phyloP scores from a whole-genome alignment of 2,888 invertebrate species.

The Hyposoter didymator region DNA sequence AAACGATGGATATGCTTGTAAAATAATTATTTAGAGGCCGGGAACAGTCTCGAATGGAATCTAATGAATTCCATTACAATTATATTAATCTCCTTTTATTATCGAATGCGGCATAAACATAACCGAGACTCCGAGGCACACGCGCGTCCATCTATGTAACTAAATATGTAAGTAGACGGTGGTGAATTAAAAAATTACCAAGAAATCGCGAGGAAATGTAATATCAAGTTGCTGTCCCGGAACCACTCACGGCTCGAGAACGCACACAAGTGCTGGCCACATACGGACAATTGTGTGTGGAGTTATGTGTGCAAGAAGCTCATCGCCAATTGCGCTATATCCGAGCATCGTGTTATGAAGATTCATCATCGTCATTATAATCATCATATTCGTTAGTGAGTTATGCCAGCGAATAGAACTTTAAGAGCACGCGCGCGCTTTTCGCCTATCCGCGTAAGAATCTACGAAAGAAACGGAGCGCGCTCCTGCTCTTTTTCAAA shows the following conservation, averaged over 20 bases:
- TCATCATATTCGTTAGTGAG: constrained; percentile 66
- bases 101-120: constrained; percentile 45
- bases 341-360: constrained; percentile 54
- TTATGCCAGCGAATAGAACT: constrained; percentile 32
- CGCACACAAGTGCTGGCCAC: neutral
- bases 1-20: constrained; percentile 18
- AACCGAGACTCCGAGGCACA: constrained; percentile 1
- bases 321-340: constrained; percentile 62
- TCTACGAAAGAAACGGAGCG: constrained; percentile 61
- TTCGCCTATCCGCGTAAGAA: constrained; percentile 59
- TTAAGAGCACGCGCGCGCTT: constrained; percentile 36
- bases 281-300: neutral
- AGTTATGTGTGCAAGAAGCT: constrained; percentile 19
- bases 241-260: constrained; percentile 47
- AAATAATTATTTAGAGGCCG: constrained; percentile 6
- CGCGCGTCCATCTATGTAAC: neutral
- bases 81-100: constrained; percentile 45
- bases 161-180: constrained; percentile 21
- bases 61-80: constrained; percentile 34
- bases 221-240: constrained; percentile 67
- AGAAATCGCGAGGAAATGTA: constrained; percentile 67
- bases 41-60: constrained; percentile 8
- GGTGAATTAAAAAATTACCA: constrained; percentile 64
- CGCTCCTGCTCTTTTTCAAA: constrained; percentile 9
- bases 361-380: constrained; percentile 68